These are phyloP conservation scores for Platygyra sinensis DNA, from an alignment of 64 coral and sea anemone genomes.

Conservation along the genomic window DNA sequence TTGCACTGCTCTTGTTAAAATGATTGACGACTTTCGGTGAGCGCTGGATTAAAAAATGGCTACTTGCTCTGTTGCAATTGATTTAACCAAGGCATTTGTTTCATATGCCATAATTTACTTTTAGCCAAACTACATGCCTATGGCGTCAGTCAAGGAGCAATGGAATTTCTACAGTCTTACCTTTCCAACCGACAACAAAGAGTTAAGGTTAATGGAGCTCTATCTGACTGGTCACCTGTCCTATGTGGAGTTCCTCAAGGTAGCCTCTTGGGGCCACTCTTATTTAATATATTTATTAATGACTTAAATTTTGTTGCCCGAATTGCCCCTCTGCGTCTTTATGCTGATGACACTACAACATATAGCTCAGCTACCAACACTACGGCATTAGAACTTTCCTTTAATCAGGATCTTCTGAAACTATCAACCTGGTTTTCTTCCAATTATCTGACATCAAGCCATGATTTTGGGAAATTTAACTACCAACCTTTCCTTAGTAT, in stretches of 20 bases:
- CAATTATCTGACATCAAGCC: background rate
- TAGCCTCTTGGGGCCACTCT: background rate
- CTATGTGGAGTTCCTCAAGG: background rate
- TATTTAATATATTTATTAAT: constrained; percentile 28
- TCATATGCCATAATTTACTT: constrained; percentile 51
- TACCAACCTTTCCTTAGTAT: too few relatives aligned
- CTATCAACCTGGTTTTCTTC: background rate
- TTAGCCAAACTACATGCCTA: constrained; percentile 1
- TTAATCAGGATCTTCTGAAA: background rate
- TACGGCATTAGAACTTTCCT: background rate
- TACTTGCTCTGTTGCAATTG: constrained; percentile 36
- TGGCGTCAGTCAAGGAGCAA: too few relatives aligned
- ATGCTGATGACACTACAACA: constrained; percentile 9
- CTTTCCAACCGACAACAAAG: too few relatives aligned
- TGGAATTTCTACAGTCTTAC: too few relatives aligned
- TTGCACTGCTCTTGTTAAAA: too few relatives aligned
- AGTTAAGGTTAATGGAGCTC: too few relatives aligned
- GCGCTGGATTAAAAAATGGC: constrained; percentile 32
- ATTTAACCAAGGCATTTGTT: constrained; percentile 52
- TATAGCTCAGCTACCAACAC: background rate
- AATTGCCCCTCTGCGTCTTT: background rate
- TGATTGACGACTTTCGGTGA: constrained; percentile 53
- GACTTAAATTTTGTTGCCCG: background rate
- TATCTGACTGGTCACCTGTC: too few relatives aligned
- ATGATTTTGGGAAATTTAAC: background rate